A percentile compares a stretch with the other conserved stretches of the same genome.
These are phyloP conservation scores for Trididemnum miniatum DNA, from an alignment of 23 tunicate genomes.

Conservation along the genomic window DNA sequence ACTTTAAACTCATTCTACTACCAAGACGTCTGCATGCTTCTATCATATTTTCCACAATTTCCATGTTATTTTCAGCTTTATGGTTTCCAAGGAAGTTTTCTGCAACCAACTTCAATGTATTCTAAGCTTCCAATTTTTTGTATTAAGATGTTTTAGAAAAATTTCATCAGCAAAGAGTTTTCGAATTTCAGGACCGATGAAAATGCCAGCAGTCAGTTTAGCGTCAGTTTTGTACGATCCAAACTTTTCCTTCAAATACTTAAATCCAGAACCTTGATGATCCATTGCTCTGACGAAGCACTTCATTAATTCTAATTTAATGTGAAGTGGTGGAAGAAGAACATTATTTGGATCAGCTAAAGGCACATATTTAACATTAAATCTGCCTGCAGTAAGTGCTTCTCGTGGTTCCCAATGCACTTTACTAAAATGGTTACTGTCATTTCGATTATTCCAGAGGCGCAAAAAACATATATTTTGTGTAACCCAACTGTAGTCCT, in stretches of 20 bases:
- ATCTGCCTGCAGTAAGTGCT: not conserved
- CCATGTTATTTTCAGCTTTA: slow-evolving; percentile 15
- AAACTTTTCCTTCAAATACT: slow-evolving; percentile 20
- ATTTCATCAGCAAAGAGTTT: slow-evolving; percentile 1
- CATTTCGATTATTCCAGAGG: slow-evolving; percentile 14
- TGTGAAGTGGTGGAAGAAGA: slow-evolving; percentile 16
- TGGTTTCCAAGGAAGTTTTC: slow-evolving; percentile 29
- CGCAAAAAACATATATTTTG: slow-evolving; percentile 17
- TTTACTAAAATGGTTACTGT: not conserved
- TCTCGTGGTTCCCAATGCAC: slow-evolving; percentile 1
- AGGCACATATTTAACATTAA: slow-evolving; percentile 2
- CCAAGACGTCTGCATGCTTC: slow-evolving; percentile 19
- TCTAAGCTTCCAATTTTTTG: slow-evolving; percentile 25
- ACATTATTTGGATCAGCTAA: slow-evolving; percentile 5
- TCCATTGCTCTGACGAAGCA: slow-evolving; percentile 22
- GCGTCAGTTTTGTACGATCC: not conserved
- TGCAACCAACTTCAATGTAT: slow-evolving; percentile 5
- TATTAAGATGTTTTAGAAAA: not conserved
- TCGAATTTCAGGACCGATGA: slow-evolving; percentile 13
- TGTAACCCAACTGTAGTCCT: slow-evolving; percentile 19
- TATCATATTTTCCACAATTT: slow-evolving; percentile 20
- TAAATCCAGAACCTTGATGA: slow-evolving; percentile 21
- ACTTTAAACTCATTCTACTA: slow-evolving; percentile 16
- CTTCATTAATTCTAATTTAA: slow-evolving; percentile 16
- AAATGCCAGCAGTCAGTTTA: slow-evolving; percentile 30